Evolutionary conservation across 1,140 invertebrate genomes (phyloP).

Genomic region (Drosophila ironensis): DNA sequence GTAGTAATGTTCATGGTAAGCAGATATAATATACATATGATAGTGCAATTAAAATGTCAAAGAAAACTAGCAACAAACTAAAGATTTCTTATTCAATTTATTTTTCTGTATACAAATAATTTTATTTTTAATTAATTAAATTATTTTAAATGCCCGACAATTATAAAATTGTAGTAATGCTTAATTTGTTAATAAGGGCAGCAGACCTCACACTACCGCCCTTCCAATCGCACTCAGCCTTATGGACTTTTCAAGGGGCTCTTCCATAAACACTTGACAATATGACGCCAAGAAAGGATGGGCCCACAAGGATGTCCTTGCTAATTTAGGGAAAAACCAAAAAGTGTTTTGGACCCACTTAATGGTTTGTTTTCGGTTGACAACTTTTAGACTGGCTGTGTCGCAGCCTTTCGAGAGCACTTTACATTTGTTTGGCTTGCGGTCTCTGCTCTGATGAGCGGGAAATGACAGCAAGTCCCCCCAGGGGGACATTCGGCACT

Average conservation of each 20-base stretch:
- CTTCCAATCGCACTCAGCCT: slow-evolving; percentile 11
- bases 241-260: slow-evolving; percentile 24
- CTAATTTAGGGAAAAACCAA: slow-evolving; percentile 56
- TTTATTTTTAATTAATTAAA: no score
- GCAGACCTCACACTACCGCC: no score
- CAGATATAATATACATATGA: no score
- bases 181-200: no score
- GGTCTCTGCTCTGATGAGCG: slow-evolving; percentile 20
- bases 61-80: no score
- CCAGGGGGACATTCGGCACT: slow-evolving; percentile 32
- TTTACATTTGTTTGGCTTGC: slow-evolving; percentile 67
- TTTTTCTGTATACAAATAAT: no score
- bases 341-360: slow-evolving; percentile 72
- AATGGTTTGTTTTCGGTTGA: slow-evolving; percentile 80
- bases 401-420: slow-evolving; percentile 30
- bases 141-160: no score
- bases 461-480: background rate
- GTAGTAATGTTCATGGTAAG: no score
- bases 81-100: no score
- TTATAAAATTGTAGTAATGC: no score
- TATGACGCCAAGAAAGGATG: slow-evolving; percentile 49
- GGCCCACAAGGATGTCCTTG: slow-evolving; percentile 8
- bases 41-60: no score
- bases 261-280: slow-evolving; percentile 68
- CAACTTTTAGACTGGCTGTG: slow-evolving; percentile 59